Conservation (phyloP, 2,113 vertebrate genomes). For the Chrysemys picta region DNA sequence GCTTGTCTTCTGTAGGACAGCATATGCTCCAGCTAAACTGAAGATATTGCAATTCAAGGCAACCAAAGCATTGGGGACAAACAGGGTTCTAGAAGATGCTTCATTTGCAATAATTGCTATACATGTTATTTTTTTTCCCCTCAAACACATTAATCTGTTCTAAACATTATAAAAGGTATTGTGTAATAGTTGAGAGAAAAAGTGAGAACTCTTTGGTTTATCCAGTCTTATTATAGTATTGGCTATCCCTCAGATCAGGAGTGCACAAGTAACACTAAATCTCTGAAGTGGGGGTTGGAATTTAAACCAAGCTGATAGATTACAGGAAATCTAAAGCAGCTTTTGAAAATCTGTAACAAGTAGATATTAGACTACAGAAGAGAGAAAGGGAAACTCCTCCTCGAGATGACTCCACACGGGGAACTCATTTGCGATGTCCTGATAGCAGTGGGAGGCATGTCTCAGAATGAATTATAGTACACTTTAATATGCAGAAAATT, state of each 20-base stretch:
- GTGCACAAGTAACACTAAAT: not conserved
- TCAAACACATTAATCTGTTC: not conserved
- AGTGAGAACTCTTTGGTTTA: not conserved
- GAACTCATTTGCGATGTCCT: too few relatives aligned
- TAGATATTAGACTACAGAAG: not conserved
- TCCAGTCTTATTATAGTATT: not conserved
- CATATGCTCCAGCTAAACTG: not conserved
- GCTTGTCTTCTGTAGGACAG: not conserved
- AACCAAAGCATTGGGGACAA: not conserved
- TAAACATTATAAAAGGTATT: not conserved
- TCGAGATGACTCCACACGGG: not conserved
- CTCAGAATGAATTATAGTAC: not conserved
- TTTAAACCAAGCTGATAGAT: not conserved
- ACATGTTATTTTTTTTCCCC: not conserved
- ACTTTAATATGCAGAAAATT: not conserved
- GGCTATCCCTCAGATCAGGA: not conserved
- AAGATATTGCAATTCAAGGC: not conserved
- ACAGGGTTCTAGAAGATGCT: too few relatives aligned
- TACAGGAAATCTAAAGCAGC: not conserved
- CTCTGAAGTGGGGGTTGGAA: not conserved
- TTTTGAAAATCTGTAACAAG: not conserved
- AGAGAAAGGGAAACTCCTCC: not conserved
- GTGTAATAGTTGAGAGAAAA: not conserved
- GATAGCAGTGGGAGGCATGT: not conserved
- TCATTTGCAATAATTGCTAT: not conserved